These are phyloP conservation scores for Melipona bicolor DNA, from an alignment of 2,888 invertebrate species.

Conservation along the genomic window DNA sequence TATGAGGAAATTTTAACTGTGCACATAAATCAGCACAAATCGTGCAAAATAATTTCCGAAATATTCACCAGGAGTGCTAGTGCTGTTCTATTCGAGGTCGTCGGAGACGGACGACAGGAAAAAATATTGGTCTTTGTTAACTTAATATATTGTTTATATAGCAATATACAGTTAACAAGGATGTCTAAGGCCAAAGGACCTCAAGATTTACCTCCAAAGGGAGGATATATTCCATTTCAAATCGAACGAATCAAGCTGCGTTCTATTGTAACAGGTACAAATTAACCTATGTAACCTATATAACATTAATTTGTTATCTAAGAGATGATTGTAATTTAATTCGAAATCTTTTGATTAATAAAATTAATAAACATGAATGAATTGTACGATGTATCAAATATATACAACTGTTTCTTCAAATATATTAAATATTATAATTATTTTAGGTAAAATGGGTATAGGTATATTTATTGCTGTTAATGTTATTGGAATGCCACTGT, in stretches of 20 bases:
- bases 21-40: no score
- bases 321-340: background rate
- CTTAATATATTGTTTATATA: background rate
- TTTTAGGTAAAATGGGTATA: background rate
- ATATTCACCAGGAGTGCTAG: background rate
- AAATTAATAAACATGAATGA: background rate
- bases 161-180: background rate
- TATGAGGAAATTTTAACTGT: background rate
- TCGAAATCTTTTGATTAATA: background rate
- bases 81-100: background rate
- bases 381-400: no score
- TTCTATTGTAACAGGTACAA: conserved; percentile 72
- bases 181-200: conserved; percentile 82
- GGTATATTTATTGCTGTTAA: conserved; percentile 83
- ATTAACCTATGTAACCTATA: background rate
- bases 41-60: background rate
- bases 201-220: conserved; percentile 97
- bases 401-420: background rate
- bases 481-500: conserved; percentile 86
- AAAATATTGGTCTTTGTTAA: background rate
- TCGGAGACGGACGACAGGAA: no score
- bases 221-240: conserved; percentile 93
- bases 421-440: background rate
- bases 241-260: conserved; percentile 86
- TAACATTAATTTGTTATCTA: background rate